A percentile compares a stretch with the other conserved stretches of the same genome.
Evolutionary conservation across 2,888 invertebrate genomes (phyloP).

Genomic region (Drosophila mettleri): DNA sequence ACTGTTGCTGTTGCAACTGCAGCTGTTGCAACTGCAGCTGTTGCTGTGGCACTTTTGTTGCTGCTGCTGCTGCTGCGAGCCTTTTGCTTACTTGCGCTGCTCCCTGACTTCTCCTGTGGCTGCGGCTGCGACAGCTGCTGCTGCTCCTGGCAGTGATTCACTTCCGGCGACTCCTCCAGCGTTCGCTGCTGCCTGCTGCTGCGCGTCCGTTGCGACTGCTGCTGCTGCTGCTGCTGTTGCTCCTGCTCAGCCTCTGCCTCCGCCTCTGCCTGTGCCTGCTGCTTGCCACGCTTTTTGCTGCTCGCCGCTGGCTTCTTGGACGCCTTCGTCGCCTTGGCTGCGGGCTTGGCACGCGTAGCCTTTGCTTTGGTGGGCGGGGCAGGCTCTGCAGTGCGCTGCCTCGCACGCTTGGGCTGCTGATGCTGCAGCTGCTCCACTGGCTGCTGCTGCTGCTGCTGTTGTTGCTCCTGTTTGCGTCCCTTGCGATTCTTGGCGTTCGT

Average conservation of each 20-base stretch:
- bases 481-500: slow-evolving; percentile 23
- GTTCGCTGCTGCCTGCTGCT: slow-evolving; percentile 38
- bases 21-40: slow-evolving; percentile 10
- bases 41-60: slow-evolving; percentile 4
- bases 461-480: slow-evolving; percentile 28
- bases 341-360: slow-evolving; percentile 16
- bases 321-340: slow-evolving; percentile 14
- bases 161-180: slow-evolving; percentile 7
- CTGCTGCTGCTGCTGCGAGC: slow-evolving; percentile 17
- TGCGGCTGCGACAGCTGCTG: not conserved
- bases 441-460: not conserved
- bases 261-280: too few relatives aligned
- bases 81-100: slow-evolving; percentile 22
- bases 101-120: slow-evolving; percentile 1
- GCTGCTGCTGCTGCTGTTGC: not conserved
- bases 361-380: slow-evolving; percentile 18
- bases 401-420: slow-evolving; percentile 31
- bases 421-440: not conserved
- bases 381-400: slow-evolving; percentile 25
- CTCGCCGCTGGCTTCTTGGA: slow-evolving; percentile 1
- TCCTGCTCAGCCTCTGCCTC: not conserved
- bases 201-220: slow-evolving; percentile 42
- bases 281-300: slow-evolving; percentile 36
- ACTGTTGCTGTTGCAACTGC: slow-evolving; percentile 11
- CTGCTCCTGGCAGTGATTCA: slow-evolving; percentile 29